Base-by-base conservation (phyloP, 2,888 invertebrate genomes). In the Apantesis nais region DNA sequence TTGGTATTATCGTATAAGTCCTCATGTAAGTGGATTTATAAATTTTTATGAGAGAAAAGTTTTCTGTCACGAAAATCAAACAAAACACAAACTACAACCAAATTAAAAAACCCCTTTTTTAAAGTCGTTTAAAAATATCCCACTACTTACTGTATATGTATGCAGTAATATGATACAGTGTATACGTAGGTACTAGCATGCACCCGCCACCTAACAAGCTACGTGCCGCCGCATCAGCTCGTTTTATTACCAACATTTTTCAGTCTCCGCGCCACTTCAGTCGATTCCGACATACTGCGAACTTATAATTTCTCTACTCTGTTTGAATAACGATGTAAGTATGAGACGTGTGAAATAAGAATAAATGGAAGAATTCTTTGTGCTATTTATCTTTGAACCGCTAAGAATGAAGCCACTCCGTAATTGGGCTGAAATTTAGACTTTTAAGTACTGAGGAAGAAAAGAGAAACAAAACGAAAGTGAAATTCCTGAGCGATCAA, bases 241-340 rank as follows among this genome's bases (percentile, higher is more conserved):
- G 74, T 85, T 89, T 89, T 91, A 92, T 92, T 92, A 91, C 90
- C 86, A 78, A 88, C 88, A 90, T 90, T 91, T 88, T 87, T 86
- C 87, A 85, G 68, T 63, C 77, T 79, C 76, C 80, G 78, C 79
- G 73, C 71, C 70, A 75, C 79, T 77, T 76, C 74, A 74, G 77
- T 77, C 77, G 75, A 77, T 74, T 73, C 68, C 68, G 72, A 77
- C 68, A 73, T 72, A 70, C 74, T 66, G 39, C 65, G 62, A 73
- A 77, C 79, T 78, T 80, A 78, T 80, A 82, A 80, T 82, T 79
- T 76, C 73, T 62, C 74, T 70, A 73, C 70, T 61, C 19, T 66
- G 16, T 61, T 61, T 37, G n/a, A 70, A 31, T 65, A 61, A 22
- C 25, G 31, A 58, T 48, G 25, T 37, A 34, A n/a, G 31, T 44